A percentile compares a stretch with the other conserved stretches of the same genome.
phyloP scores from a whole-genome alignment of 2,113 vertebrate genomes.

The Gobiocypris rarus region DNA sequence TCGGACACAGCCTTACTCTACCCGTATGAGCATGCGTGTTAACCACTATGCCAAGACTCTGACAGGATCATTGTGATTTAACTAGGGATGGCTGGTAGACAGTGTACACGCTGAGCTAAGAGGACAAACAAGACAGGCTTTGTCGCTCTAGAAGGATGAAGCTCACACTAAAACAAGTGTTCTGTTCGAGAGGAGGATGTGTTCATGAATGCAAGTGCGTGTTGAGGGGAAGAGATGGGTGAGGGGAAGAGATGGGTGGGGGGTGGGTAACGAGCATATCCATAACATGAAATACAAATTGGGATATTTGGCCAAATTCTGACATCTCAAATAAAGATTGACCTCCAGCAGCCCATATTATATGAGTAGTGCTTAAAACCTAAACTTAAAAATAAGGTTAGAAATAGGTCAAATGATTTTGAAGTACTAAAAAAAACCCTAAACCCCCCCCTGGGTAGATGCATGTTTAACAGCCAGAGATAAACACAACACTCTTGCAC shows the following conservation, averaged over 20 bases:
- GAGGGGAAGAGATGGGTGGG: no score
- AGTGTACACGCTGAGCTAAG: slow-evolving; percentile 1
- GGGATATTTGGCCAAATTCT: background rate
- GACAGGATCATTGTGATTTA: background rate
- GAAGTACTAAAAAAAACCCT: background rate
- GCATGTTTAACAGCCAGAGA: background rate
- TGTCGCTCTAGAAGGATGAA: background rate
- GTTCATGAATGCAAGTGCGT: slow-evolving; percentile 17
- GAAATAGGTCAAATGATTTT: background rate
- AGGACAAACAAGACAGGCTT: slow-evolving; percentile 13
- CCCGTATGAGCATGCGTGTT: background rate
- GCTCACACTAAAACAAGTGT: slow-evolving; percentile 22
- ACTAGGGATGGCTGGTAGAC: background rate
- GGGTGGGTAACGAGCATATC: background rate
- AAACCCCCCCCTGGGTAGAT: background rate
- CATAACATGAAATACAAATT: slow-evolving; percentile 2
- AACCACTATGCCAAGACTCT: background rate
- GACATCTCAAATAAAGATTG: background rate
- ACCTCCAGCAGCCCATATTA: background rate
- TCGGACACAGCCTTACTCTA: no score
- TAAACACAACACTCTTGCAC: background rate
- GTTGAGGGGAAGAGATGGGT: background rate
- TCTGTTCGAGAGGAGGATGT: slow-evolving; percentile 14
- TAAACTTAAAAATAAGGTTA: background rate
- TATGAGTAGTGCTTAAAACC: background rate